Evolutionary conservation across 2,888 invertebrate genomes (phyloP).

Genomic region (Cremastinae sp.): DNA sequence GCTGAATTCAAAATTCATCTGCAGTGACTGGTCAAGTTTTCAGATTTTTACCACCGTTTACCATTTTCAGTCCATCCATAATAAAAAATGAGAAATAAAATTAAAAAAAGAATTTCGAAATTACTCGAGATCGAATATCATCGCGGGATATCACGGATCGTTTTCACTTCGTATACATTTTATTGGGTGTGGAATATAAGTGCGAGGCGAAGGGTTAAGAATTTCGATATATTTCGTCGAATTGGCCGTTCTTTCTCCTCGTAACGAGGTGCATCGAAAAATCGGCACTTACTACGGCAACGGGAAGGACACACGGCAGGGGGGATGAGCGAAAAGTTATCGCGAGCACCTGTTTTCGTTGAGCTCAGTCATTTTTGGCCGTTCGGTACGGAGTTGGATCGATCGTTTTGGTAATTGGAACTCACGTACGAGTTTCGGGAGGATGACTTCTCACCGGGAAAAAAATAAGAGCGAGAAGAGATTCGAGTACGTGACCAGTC

Average conservation of each 20-base stretch:
- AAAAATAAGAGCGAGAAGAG: constrained; percentile 10
- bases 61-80: no score
- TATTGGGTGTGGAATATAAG: constrained; percentile 52
- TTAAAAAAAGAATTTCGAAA: no score
- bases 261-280: constrained; percentile 43
- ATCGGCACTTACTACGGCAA: constrained; percentile 43
- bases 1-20: no score
- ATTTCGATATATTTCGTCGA: background rate
- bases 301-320: constrained; percentile 27
- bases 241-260: constrained; percentile 17
- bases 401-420: constrained; percentile 59
- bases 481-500: constrained; percentile 48
- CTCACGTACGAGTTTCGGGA: constrained; percentile 54
- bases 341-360: constrained; percentile 53
- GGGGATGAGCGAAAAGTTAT: constrained; percentile 47
- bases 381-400: constrained; percentile 50
- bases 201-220: background rate
- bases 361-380: constrained; percentile 27
- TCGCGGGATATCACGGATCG: background rate
- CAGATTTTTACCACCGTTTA: no score
- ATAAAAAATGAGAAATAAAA: no score
- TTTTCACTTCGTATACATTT: constrained; percentile 35
- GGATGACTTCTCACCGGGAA: background rate
- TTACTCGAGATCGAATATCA: background rate
- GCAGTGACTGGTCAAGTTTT: no score